These are phyloP conservation scores for Tethea ocularis DNA, from an alignment of 2,888 invertebrate species.

Conservation along the genomic window DNA sequence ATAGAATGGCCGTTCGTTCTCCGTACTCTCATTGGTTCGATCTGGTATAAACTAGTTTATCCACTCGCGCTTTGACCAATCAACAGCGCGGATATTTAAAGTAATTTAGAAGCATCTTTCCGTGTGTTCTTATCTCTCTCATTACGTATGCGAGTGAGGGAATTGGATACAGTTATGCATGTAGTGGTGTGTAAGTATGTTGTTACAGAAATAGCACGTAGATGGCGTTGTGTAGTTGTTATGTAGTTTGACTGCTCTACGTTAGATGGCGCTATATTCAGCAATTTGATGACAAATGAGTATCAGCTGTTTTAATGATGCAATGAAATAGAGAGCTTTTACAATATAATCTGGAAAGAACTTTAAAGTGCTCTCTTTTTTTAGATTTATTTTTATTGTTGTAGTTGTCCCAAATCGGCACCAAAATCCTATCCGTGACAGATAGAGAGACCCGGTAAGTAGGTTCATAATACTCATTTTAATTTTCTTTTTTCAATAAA, in stretches of 20 bases:
- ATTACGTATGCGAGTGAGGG: slow-evolving; percentile 57
- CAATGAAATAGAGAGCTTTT: slow-evolving; percentile 19
- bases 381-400: not conserved
- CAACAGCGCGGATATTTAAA: slow-evolving; percentile 64
- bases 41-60: slow-evolving; percentile 58
- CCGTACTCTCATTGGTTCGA: slow-evolving; percentile 65
- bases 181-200: slow-evolving; percentile 47
- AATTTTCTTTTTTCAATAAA: too few species aligned
- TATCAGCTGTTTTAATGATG: slow-evolving; percentile 55
- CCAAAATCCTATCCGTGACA: too few species aligned
- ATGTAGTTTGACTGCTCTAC: slow-evolving; percentile 49
- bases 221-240: slow-evolving; percentile 66
- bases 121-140: slow-evolving; percentile 63
- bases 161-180: slow-evolving; percentile 48
- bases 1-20: slow-evolving; percentile 73
- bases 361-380: not conserved
- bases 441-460: not conserved
- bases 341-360: not conserved
- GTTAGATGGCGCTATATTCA: slow-evolving; percentile 56
- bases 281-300: slow-evolving; percentile 27
- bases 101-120: slow-evolving; percentile 66
- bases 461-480: not conserved
- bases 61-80: slow-evolving; percentile 68
- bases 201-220: slow-evolving; percentile 37
- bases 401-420: too few species aligned